phyloP scores from a whole-genome alignment of 92 coral and sea anemone species.

The Palythoa heliodiscus region DNA sequence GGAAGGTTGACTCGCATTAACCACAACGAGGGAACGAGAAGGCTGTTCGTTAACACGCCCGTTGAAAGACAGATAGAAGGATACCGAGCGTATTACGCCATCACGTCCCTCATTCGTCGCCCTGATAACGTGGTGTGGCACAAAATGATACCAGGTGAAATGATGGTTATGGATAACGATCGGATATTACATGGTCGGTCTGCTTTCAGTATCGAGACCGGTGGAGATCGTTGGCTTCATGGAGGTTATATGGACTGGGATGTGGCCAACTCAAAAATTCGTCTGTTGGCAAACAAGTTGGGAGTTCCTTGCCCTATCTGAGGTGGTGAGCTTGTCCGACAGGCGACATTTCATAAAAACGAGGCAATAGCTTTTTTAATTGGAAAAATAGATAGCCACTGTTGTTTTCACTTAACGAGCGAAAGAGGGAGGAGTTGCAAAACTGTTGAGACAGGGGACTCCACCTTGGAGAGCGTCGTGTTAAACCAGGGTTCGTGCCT shows the following conservation, averaged over 20 bases:
- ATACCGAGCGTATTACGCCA: conserved; percentile 73
- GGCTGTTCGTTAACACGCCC: conserved; percentile 62
- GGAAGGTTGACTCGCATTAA: conserved; percentile 69
- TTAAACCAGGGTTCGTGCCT: too few species aligned
- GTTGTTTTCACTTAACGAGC: too few species aligned
- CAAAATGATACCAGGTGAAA: conserved; percentile 79
- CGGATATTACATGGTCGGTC: conserved; percentile 87
- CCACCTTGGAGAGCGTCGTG: too few species aligned
- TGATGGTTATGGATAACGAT: conserved; percentile 77
- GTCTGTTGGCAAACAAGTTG: conserved; percentile 62
- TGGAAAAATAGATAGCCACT: too few species aligned
- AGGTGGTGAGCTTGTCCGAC: not conserved
- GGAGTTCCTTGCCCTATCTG: conserved; percentile 52
- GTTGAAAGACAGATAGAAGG: conserved; percentile 63
- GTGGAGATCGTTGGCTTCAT: conserved; percentile 64
- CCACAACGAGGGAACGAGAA: conserved; percentile 72
- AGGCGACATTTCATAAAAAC: not conserved
- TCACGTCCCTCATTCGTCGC: conserved; percentile 69
- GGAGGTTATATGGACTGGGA: conserved; percentile 94
- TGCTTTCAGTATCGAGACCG: conserved; percentile 54
- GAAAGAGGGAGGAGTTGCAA: too few species aligned
- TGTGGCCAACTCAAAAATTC: conserved; percentile 72
- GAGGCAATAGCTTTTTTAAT: too few species aligned
- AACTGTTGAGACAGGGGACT: too few species aligned
- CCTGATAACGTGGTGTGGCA: conserved; percentile 67